Base-by-base conservation (phyloP, 92 coral and sea anemone species). In the Pocillopora meandrina region DNA sequence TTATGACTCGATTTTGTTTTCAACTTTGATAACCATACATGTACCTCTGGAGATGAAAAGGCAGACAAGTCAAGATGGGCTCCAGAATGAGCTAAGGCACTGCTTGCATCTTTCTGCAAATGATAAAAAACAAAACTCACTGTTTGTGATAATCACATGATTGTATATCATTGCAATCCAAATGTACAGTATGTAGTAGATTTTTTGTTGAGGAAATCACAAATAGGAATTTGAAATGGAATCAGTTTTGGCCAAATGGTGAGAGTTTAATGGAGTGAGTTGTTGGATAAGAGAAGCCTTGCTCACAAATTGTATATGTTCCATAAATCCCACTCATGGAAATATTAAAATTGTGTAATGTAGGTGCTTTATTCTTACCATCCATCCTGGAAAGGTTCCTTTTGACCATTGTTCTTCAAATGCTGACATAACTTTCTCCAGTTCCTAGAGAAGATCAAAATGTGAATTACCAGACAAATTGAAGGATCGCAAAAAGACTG, bases 371-470 rank as follows among this genome's bases (percentile, higher is more conserved):
- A 5, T 58, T 81, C 91, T 92, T 79, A 96, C 99, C 80, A 90
- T 97, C 99, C 99, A 96, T 13, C 99, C 99, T 55, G 98, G 99
- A 78, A 96, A 96, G 59, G 81, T 89, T 49, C 99, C 99, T 74
- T 91, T 93, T 10, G 81, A 23, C 99, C 99, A 96, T 81, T 94
- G 95, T 19, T 58, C 82, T 61, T 96, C 94, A 92, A 94, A 96
- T 58, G 94, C 99, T 0, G 76, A 74, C 80, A 88, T 71, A 55
- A 95, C 80, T 65, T 83, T 92, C 66, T 80, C 71, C 33, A 94
- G 88, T 69, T 96, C 98, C 99, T 96, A 75, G 63, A 35, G 71
- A 74, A 23, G 11, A 71, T 34, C 61, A 58, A 7, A 6, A 71
- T 47, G 9, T 17, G 47, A 2, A 73, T 71, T 49, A 17, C 16